Percentiles rank a stretch among this genome's conserved stretches.
Conservation (phyloP, 2,888 invertebrate genomes). For the Drosophila sordidula region DNA sequence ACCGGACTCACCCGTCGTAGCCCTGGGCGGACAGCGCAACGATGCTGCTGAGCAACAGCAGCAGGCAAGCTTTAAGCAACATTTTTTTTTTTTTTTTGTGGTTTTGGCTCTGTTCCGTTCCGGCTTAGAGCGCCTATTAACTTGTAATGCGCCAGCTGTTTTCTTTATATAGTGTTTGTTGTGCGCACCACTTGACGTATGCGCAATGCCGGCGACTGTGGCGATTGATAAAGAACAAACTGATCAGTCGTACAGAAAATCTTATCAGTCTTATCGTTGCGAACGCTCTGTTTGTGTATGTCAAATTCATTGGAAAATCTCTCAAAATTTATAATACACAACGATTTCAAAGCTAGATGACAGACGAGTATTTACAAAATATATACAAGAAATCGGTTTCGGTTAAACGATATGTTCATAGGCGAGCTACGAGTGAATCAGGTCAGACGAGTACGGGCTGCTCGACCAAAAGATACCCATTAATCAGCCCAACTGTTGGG, state of each 20-base stretch:
- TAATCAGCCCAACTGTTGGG: no score
- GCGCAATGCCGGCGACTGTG: constrained; percentile 27
- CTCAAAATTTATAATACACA: constrained; percentile 52
- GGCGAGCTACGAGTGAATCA: not conserved
- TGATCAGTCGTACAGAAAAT: constrained; percentile 42
- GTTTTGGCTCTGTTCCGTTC: constrained; percentile 48
- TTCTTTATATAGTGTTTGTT: constrained; percentile 50
- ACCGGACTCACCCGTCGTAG: constrained; percentile 69
- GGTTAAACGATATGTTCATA: not conserved
- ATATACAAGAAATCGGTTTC: not conserved
- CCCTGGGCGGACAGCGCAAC: constrained; percentile 29
- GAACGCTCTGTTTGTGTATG: constrained; percentile 38
- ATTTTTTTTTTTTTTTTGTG: no score
- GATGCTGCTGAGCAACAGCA: constrained; percentile 56
- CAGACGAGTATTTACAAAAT: constrained; percentile 15
- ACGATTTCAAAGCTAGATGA: constrained; percentile 27
- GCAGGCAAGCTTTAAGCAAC: constrained; percentile 50
- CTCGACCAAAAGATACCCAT: no score
- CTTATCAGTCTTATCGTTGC: constrained; percentile 56
- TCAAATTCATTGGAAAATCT: constrained; percentile 56
- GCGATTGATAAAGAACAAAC: constrained; percentile 32
- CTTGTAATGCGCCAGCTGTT: constrained; percentile 19
- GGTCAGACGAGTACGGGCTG: not conserved
- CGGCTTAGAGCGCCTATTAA: constrained; percentile 50
- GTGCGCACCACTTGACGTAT: constrained; percentile 40